Evolutionary conservation across 2,113 vertebrate genomes (phyloP).

Genomic region (Bos indicus): DNA sequence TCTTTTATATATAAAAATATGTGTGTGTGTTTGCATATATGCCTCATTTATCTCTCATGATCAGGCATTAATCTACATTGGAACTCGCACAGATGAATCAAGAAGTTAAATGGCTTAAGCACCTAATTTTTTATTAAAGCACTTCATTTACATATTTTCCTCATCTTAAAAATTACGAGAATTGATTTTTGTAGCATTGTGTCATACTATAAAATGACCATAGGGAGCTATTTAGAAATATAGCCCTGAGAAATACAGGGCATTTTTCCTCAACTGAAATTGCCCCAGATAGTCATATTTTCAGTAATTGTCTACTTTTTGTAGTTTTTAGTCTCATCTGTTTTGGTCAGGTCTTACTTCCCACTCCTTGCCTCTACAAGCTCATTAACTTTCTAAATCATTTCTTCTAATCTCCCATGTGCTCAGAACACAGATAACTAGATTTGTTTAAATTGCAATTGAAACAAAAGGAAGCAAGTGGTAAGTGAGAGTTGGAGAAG

Average conservation of each 20-base stretch:
- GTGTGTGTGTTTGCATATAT: neutral
- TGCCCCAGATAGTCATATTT: neutral
- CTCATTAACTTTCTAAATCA: constrained; percentile 17
- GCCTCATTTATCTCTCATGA: neutral
- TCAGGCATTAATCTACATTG: neutral
- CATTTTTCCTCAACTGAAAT: neutral
- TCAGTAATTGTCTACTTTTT: neutral
- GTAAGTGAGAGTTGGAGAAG: neutral
- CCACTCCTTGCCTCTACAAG: neutral
- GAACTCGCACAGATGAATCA: neutral
- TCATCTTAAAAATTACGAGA: neutral
- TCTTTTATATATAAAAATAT: neutral
- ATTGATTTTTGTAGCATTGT: neutral
- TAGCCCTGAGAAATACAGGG: neutral
- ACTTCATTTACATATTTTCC: neutral
- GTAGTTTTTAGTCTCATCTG: neutral
- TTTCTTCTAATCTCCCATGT: neutral
- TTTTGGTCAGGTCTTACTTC: neutral
- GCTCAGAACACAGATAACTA: neutral
- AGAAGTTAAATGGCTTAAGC: neutral
- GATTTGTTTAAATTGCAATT: constrained; percentile 5
- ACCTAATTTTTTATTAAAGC: neutral
- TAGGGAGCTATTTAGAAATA: neutral
- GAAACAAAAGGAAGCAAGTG: constrained; percentile 16
- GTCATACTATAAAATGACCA: neutral